Evolutionary conservation across 1,140 invertebrate genomes (phyloP), one percentile per base, ranked within the genome.

Genomic region (Oedothorax gibbosus): DNA sequence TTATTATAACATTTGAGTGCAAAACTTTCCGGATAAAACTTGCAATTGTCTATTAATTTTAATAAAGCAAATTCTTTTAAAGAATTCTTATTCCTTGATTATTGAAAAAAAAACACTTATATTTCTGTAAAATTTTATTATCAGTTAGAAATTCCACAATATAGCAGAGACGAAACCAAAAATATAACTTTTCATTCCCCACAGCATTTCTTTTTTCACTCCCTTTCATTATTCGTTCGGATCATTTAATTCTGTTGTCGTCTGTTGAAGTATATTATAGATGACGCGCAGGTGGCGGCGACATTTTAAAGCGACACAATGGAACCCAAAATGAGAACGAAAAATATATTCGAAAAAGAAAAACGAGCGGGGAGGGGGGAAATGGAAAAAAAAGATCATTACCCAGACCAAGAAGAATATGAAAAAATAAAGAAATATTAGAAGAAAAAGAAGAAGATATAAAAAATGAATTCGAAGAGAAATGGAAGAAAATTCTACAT

Each of bases 191-290:
- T 84, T 84, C 72, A 66, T 68, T 79, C 53, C 35, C 35, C 66
- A n/a, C 51, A 75, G 72, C 54, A 68, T 35, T 64, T 64, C 57
- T 71, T 64, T 53, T 82, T 57, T 49, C 69, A 35, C 20, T n/a
- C 53, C 57, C 54, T 73, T 75, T 84, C 60, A 84, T 84, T 84
- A 84, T 84, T 84, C 72, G 49, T 35, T 21, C 72, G 81, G 81
- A 84, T 84, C 81, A 84, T 84, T 84, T 84, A 84, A 84, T 84
- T 84, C 81, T 68, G 81, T 84, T 84, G 81, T 84, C 81, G 81
- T 84, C 81, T 56, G 72, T 51, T 84, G 81, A 84, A 84, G 81
- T 84, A 84, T 84, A 84, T 84, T 84, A 84, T 84, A 84, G 81
- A 84, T 84, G 81, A 72, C 81, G 81, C 81, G 72, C 81, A 84